Base-by-base conservation (phyloP, 2,888 invertebrate genomes). In the Callinectes sapidus region DNA sequence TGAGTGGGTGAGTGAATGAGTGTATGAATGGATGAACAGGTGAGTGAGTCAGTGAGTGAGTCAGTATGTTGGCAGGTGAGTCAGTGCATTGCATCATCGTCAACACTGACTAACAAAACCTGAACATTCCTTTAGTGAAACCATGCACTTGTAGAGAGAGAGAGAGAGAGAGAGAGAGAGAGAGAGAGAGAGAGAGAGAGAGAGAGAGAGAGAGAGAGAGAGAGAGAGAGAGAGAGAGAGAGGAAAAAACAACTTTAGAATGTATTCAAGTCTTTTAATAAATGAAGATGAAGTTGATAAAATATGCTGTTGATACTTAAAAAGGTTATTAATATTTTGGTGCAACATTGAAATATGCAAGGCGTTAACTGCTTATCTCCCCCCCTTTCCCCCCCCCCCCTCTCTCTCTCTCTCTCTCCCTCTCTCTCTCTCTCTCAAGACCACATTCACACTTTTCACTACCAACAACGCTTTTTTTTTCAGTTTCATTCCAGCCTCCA, bases 391-490 rank as follows among this genome's bases (percentile, higher is more conserved):
- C 35, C 86, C 39, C 86, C 39, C 86, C 39, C 86, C 39, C 86
- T 86, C 86, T 86, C 86, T 86, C 86, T 86, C 86, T 86, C 86
- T 86, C 86, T 86, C 86, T 86, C 86, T 86, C 86, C 39, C 86
- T 86, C 86, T 86, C 86, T 86, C 86, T 86, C 39, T 86, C 86
- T 35, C 86, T 86, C 13, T 39, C 39, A 61, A 16, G 61, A 16
- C 18, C 61, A 16, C 61, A 16, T 61, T 61, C 16, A n/a, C 85
- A n/a, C 85, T 35, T 28, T 14, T 6, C 85, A 16, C 35, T 8
- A 8, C 48, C 48, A 48, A 48, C 18, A 61, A 61, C 61, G 23
- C 23, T 61, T 61, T 85, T 18, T 6, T 61, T 61, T 85, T 18
- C 85, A 85, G 85, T 35, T 85, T 18, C 32, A 61, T 61, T 61